phyloP scores from a whole-genome alignment of 1,140 invertebrate genomes.

The Drosophila suzukii region DNA sequence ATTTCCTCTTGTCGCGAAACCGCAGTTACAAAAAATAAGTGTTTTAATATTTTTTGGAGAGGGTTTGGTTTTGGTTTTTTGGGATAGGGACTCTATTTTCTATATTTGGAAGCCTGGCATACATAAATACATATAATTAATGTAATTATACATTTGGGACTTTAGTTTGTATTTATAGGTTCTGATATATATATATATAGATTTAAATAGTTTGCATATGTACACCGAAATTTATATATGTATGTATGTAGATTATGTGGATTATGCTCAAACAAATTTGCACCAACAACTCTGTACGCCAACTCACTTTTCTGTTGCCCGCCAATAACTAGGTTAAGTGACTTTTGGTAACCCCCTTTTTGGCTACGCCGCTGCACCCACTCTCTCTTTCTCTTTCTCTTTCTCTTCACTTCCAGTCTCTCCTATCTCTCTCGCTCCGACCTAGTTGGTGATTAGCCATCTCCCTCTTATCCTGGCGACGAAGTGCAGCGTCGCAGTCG shows the following conservation, averaged over 20 bases:
- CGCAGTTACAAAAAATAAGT: constrained; percentile 20
- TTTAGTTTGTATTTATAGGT: neutral
- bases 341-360: constrained; percentile 1
- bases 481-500: constrained; percentile 64
- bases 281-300: constrained; percentile 29
- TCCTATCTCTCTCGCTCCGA: constrained; percentile 25
- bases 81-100: constrained; percentile 19
- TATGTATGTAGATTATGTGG: constrained; percentile 10
- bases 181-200: constrained; percentile 1
- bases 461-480: constrained; percentile 57
- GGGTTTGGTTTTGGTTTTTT: constrained; percentile 11
- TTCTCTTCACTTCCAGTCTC: constrained; percentile 30
- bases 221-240: constrained; percentile 33
- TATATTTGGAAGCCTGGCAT: constrained; percentile 47
- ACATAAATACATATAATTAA: constrained; percentile 26
- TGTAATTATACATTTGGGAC: constrained; percentile 40
- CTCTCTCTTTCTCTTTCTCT: too few species aligned
- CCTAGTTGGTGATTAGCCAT: constrained; percentile 19
- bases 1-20: constrained; percentile 10
- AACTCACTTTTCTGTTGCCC: constrained; percentile 4
- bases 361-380: neutral
- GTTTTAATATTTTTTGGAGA: neutral
- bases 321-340: neutral
- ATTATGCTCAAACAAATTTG: constrained; percentile 31
- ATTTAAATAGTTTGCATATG: constrained; percentile 39